phyloP scores from a whole-genome alignment of 1,140 invertebrate genomes.

The Odontomachus brunneus region DNA sequence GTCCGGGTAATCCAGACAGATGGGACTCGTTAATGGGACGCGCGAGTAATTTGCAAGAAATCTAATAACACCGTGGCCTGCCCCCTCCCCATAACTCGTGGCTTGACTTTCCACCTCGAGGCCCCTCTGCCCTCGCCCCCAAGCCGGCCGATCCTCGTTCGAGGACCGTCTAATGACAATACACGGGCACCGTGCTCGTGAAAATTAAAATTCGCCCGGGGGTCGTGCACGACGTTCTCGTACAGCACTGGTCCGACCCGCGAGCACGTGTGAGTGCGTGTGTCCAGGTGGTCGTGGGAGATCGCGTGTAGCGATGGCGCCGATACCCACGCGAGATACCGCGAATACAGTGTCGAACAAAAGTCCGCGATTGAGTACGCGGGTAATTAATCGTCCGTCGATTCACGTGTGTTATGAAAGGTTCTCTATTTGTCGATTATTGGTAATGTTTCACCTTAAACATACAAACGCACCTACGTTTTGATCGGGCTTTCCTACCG shows the following conservation, averaged over 20 bases:
- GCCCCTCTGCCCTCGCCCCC: neutral
- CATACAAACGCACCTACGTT: too few species aligned
- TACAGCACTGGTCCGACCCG: conserved; percentile 3
- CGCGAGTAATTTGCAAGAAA: conserved; percentile 82
- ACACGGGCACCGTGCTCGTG: conserved; percentile 71
- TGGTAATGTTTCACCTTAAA: too few species aligned
- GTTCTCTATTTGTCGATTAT: too few species aligned
- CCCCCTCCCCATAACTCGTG: conserved; percentile 73
- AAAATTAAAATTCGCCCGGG: conserved; percentile 79
- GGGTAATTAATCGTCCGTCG: neutral
- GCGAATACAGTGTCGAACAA: neutral
- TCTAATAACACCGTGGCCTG: conserved; percentile 77
- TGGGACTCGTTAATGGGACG: conserved; percentile 81
- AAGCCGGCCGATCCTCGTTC: conserved; percentile 52
- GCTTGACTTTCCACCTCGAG: conserved; percentile 63
- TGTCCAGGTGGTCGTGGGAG: conserved; percentile 45
- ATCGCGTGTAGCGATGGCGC: conserved; percentile 37
- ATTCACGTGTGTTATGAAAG: neutral
- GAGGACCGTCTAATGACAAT: conserved; percentile 76
- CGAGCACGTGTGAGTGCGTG: conserved; percentile 15
- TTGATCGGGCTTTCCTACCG: too few species aligned
- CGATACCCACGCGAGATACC: conserved; percentile 36
- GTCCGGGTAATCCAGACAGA: conserved; percentile 79
- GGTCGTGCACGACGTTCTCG: conserved; percentile 54
- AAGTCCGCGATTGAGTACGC: neutral